These are phyloP conservation scores for Brachionus rotundiformis DNA, from an alignment of 1,140 invertebrate genomes.

Conservation along the genomic window DNA sequence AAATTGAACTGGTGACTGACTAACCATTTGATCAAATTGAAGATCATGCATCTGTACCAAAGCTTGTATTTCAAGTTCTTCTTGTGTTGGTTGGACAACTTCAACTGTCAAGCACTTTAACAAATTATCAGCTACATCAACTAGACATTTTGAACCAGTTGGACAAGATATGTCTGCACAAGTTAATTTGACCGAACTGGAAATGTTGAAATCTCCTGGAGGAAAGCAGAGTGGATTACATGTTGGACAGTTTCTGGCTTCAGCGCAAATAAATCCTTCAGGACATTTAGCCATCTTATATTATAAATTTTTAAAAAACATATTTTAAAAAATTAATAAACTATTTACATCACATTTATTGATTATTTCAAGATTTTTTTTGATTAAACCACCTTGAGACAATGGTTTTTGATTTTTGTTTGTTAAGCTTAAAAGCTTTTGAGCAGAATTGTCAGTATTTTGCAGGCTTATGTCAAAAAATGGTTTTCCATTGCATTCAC, in stretches of 20 bases:
- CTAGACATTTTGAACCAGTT: not conserved
- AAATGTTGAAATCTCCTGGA: not conserved
- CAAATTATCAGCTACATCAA: not conserved
- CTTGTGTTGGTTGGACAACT: not conserved
- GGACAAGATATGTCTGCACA: not conserved
- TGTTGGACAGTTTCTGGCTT: constrained; percentile 17
- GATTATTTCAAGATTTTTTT: not conserved
- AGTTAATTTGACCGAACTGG: not conserved
- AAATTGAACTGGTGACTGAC: not conserved
- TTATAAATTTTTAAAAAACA: too few relatives aligned
- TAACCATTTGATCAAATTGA: not conserved
- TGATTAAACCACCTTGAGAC: not conserved
- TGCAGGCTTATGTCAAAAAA: not conserved
- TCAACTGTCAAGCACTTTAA: not conserved
- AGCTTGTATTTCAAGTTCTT: constrained; percentile 15
- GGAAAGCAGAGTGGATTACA: constrained; percentile 41
- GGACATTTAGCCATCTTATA: constrained; percentile 22
- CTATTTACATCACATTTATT: not conserved
- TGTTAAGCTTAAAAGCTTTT: not conserved
- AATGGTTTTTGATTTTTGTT: not conserved
- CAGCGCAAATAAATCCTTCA: not conserved
- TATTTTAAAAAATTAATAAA: not conserved
- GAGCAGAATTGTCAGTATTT: not conserved
- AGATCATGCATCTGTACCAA: not conserved
- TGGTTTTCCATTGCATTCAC: constrained; percentile 44